These are phyloP conservation scores for Tetragnatha versicolor DNA, from an alignment of 1,140 invertebrate genomes.

Conservation along the genomic window DNA sequence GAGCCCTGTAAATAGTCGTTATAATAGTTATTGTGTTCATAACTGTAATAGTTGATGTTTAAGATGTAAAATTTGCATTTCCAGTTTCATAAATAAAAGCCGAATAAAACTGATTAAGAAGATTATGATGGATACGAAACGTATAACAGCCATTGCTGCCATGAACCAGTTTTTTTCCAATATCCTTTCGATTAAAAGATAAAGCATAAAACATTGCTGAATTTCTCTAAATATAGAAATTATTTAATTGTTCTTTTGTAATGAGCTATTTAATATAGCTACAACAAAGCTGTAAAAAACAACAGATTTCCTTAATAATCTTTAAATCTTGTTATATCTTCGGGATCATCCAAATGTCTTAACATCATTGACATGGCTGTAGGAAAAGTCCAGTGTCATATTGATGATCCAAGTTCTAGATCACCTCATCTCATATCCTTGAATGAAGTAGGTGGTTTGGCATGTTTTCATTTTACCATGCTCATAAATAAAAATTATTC, in stretches of 20 bases:
- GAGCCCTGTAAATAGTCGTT: no score
- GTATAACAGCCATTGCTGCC: slow-evolving; percentile 62
- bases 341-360: slow-evolving; percentile 62
- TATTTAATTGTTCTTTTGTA: neutral
- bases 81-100: slow-evolving; percentile 61
- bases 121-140: slow-evolving; percentile 60
- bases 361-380: slow-evolving; percentile 64
- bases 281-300: neutral
- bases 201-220: neutral
- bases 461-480: neutral
- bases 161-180: slow-evolving; percentile 65
- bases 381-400: slow-evolving; percentile 59
- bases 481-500: no score
- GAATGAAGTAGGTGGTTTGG: slow-evolving; percentile 62
- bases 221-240: neutral
- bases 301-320: slow-evolving; percentile 23
- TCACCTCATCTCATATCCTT: slow-evolving; percentile 61
- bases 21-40: no score
- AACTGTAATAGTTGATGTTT: no score
- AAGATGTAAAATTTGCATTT: slow-evolving; percentile 25
- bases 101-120: slow-evolving; percentile 62
- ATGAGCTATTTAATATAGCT: neutral
- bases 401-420: slow-evolving; percentile 61
- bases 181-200: slow-evolving; percentile 61
- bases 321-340: slow-evolving; percentile 63